These are phyloP conservation scores for Bucorvus abyssinicus DNA, from an alignment of 2,797 vertebrate species.

Conservation along the genomic window DNA sequence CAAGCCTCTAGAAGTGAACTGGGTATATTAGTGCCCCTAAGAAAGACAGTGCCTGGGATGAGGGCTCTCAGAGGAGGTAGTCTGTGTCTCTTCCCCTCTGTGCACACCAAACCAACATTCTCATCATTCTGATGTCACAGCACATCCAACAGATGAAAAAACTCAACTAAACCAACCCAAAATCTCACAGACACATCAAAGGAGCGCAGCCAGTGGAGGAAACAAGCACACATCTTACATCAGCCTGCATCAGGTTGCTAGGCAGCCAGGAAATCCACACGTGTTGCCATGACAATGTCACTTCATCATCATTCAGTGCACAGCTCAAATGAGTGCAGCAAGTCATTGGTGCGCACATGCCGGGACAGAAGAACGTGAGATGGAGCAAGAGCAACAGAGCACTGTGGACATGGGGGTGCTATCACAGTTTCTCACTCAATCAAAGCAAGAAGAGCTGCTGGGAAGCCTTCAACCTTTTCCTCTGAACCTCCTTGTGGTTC, in stretches of 20 bases:
- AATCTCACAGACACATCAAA: constrained; percentile 11
- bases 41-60: accelerated
- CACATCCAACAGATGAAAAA: background rate
- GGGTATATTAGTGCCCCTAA: background rate
- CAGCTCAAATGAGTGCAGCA: background rate
- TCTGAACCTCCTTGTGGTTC: background rate
- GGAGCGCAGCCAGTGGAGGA: background rate
- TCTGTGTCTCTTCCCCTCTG: background rate
- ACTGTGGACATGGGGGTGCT: accelerated
- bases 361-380: background rate
- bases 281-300: constrained; percentile 76
- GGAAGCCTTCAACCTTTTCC: background rate
- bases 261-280: constrained; percentile 56
- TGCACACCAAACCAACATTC: background rate
- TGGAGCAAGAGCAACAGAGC: background rate
- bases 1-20: background rate
- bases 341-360: background rate
- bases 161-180: background rate
- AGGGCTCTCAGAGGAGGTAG: background rate
- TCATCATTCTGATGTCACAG: background rate
- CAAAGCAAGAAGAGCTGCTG: background rate
- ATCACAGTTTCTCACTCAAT: accelerated
- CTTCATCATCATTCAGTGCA: constrained; percentile 58
- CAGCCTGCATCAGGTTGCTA: constrained; percentile 54
- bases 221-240: constrained; percentile 32